Conservation (phyloP, 2,113 vertebrate species). For the Archilochus colubris region DNA sequence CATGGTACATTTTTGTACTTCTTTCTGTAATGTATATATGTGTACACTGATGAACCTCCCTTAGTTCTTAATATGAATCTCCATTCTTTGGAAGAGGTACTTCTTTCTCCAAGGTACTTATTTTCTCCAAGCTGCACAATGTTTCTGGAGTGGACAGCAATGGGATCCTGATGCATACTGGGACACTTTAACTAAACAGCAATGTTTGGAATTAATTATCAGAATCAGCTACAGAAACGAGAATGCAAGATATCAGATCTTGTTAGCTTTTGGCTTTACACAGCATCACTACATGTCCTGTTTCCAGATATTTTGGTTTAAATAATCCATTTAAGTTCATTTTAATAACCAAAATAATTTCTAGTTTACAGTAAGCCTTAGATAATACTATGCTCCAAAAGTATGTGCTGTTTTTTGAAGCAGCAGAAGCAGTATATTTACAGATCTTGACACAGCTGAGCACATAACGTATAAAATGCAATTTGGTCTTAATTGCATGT, state of each 20-base stretch:
- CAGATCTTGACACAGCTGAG: neutral
- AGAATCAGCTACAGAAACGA: neutral
- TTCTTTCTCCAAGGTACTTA: too few relatives aligned
- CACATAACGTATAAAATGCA: neutral
- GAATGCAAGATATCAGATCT: neutral
- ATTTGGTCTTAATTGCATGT: neutral
- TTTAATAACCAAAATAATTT: neutral
- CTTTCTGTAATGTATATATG: neutral
- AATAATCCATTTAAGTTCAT: neutral
- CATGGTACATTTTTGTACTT: fast-evolving
- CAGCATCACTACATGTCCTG: neutral
- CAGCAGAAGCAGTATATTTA: neutral
- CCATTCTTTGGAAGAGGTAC: neutral
- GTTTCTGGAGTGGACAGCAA: neutral
- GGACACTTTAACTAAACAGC: neutral
- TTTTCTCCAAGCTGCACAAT: neutral
- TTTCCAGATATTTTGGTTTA: neutral
- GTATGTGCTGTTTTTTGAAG: neutral
- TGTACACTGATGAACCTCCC: neutral
- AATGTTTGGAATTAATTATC: neutral
- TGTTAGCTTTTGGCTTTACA: neutral
- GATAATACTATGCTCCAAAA: neutral
- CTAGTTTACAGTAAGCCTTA: neutral
- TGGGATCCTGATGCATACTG: neutral
- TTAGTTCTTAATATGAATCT: neutral